These are phyloP conservation scores for Muscina levida DNA, from an alignment of 2,888 invertebrate species.

Conservation along the genomic window DNA sequence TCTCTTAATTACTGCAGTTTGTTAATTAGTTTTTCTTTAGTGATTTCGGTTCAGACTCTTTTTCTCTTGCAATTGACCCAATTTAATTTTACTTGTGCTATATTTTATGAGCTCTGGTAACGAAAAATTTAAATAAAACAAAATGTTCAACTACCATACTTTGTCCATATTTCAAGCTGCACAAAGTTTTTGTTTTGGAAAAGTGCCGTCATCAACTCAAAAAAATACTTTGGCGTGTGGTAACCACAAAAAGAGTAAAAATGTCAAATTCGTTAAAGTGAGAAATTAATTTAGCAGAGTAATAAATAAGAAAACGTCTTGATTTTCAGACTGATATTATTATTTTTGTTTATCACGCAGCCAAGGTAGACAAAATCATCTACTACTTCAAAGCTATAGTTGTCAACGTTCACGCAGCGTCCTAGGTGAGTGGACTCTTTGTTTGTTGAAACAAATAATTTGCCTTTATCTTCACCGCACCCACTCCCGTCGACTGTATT, in stretches of 20 bases:
- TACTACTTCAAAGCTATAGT: too few species aligned
- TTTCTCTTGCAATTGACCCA: conserved; percentile 57
- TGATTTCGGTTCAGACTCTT: conserved; percentile 42
- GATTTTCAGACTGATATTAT: too few species aligned
- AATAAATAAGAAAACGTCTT: background rate
- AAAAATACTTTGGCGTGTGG: background rate
- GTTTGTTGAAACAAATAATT: too few species aligned
- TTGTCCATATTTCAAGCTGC: conserved; percentile 13
- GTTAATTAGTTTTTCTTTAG: conserved; percentile 51
- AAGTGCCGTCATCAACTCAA: conserved; percentile 12
- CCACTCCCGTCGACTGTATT: too few species aligned
- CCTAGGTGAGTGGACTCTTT: too few species aligned
- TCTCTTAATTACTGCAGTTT: conserved; percentile 53
- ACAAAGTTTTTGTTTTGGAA: conserved; percentile 32
- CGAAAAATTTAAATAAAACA: conserved; percentile 41
- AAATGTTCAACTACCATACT: conserved; percentile 14
- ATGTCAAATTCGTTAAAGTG: conserved; percentile 6
- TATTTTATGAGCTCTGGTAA: background rate
- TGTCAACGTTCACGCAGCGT: too few species aligned
- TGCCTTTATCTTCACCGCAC: too few species aligned
- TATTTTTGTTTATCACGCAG: too few species aligned
- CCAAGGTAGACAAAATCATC: too few species aligned
- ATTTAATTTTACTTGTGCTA: conserved; percentile 13
- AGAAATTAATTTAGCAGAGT: background rate
- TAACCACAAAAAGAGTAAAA: background rate